Conservation (phyloP, 2,113 vertebrate species). For the Echinops telfairi region DNA sequence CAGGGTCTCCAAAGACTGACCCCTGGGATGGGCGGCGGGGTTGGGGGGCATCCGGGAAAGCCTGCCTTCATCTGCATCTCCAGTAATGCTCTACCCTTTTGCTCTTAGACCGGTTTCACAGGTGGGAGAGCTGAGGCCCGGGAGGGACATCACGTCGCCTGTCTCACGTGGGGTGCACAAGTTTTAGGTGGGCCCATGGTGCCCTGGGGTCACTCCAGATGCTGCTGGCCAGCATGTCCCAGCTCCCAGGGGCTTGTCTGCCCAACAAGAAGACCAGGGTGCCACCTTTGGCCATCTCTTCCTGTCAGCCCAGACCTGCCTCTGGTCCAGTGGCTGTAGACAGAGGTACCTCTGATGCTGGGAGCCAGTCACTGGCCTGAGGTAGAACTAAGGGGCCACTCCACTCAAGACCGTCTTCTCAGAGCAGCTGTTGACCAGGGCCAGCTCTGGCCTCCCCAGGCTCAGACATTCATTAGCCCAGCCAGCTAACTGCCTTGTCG, state of each 20-base stretch:
- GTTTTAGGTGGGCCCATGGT: too few relatives aligned
- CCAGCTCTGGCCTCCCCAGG: background rate
- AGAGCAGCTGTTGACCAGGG: background rate
- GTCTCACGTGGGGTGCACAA: background rate
- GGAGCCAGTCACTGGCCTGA: too few relatives aligned
- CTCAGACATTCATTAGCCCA: background rate
- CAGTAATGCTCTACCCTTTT: rapidly evolving
- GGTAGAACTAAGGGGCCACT: background rate
- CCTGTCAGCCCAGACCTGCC: too few relatives aligned
- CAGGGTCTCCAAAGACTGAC: too few relatives aligned
- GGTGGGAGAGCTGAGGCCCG: background rate
- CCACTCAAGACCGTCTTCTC: background rate
- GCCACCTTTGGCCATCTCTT: too few relatives aligned
- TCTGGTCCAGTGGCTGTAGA: too few relatives aligned
- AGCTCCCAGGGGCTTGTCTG: too few relatives aligned
- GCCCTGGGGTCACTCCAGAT: too few relatives aligned
- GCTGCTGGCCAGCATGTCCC: too few relatives aligned
- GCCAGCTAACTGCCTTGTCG: background rate
- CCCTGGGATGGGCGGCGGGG: background rate
- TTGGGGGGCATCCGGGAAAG: background rate
- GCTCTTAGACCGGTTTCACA: background rate
- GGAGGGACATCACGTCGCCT: rapidly evolving
- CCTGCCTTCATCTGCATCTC: background rate
- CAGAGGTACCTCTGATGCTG: too few relatives aligned
- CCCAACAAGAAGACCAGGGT: too few relatives aligned